Conservation (phyloP, 2,797 vertebrate genomes). For the Myotis myotis region DNA sequence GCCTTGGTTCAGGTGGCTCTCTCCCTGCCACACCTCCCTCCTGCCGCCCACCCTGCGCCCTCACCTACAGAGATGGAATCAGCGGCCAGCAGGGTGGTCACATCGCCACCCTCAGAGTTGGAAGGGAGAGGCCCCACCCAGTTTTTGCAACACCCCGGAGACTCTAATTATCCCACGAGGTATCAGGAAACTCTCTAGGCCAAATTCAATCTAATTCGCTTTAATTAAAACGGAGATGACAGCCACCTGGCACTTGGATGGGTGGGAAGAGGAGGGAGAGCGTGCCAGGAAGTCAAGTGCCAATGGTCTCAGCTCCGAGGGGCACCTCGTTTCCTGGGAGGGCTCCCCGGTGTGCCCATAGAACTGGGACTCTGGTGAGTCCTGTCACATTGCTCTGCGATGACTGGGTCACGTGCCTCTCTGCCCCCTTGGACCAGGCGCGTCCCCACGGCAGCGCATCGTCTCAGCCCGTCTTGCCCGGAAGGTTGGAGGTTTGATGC, state of each 20-base stretch:
- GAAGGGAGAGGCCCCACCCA: neutral
- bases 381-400: neutral
- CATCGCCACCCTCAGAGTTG: neutral
- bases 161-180: neutral
- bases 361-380: neutral
- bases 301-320: neutral
- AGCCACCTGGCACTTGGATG: neutral
- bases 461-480: neutral
- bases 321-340: neutral
- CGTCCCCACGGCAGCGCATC: neutral
- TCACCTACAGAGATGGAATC: neutral
- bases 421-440: neutral
- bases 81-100: neutral
- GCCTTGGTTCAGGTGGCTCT: neutral
- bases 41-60: rapidly evolving
- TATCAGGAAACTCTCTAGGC: neutral
- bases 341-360: rapidly evolving
- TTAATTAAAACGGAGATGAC: conserved; percentile 39
- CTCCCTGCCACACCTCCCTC: neutral
- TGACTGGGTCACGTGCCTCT: neutral
- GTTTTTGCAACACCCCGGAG: neutral
- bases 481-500: neutral
- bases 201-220: conserved; percentile 20
- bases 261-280: too few species aligned
- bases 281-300: rapidly evolving